A percentile compares a stretch with the other conserved stretches of the same genome.
Evolutionary conservation across 92 coral and sea anemone genomes (phyloP).

Genomic region (Parazoanthus darwini): DNA sequence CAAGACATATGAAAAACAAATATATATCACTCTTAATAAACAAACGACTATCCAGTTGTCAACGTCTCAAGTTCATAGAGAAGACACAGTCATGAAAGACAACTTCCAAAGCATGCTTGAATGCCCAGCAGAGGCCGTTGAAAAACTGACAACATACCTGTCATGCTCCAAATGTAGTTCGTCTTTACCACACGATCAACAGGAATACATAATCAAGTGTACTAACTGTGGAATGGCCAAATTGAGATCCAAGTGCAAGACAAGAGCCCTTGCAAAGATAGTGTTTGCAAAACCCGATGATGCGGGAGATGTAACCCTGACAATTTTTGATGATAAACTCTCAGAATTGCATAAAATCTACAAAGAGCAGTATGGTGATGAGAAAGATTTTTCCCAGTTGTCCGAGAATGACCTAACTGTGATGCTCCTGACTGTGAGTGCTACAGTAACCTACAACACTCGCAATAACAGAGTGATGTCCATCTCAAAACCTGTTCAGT

Average conservation of each 20-base stretch:
- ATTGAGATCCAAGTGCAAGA: conserved; percentile 31
- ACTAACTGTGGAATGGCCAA: conserved; percentile 32
- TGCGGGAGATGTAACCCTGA: neutral
- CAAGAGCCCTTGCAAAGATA: conserved; percentile 31
- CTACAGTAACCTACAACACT: conserved; percentile 13
- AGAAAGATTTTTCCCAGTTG: conserved; percentile 15
- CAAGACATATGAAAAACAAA: conserved; percentile 34
- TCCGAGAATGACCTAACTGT: conserved; percentile 23
- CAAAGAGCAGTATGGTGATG: conserved; percentile 18
- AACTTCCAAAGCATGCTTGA: too few species aligned
- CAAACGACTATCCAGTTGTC: too few species aligned
- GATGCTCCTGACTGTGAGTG: conserved; percentile 6
- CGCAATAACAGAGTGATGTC: conserved; percentile 11
- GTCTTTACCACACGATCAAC: neutral
- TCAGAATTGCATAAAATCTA: conserved; percentile 15
- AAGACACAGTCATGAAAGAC: too few species aligned
- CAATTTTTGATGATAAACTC: conserved; percentile 24
- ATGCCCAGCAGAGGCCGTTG: too few species aligned
- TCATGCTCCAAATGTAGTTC: too few species aligned
- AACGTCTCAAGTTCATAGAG: too few species aligned
- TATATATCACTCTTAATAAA: conserved; percentile 6
- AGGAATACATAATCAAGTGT: conserved; percentile 34
- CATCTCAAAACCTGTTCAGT: conserved; percentile 17
- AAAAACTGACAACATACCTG: too few species aligned
- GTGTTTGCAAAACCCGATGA: conserved; percentile 33